Base-by-base conservation (phyloP, 2,888 invertebrate species). In the Epistrophe grossulariae region DNA sequence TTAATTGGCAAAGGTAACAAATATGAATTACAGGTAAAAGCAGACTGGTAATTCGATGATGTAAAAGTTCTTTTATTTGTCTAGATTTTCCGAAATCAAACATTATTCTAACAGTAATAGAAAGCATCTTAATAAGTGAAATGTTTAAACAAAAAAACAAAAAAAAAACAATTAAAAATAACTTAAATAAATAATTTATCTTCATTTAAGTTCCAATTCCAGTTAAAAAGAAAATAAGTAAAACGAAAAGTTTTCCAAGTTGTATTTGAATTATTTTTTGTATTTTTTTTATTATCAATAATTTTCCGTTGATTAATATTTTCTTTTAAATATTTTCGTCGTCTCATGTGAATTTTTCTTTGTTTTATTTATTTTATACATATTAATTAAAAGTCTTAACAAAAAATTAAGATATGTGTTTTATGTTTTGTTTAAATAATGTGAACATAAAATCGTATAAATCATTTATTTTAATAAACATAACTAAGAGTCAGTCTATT, bases 401-500 rank as follows among this genome's bases (percentile, higher is more conserved):
- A 79, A 71, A 79, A 74, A 87, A 72, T 76, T 72, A 83, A 79
- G 73, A 82, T 81, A 74, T 82, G 85, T 77, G 28, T 48, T 64
- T 76, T 83, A 43, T 52, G 38, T 38, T 66, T 62, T 71, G 55
- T 64, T 70, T 74, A 59, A 74, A 62, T 68, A 40, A 48, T 73
- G 8, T 64, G 59, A 81, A 85, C 52, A 71, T 71, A 85, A 73
- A 62, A 79, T 48, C 55, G 48, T 62, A 24, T 24, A 72, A 64
- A 64, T 71, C 59, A 74, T 59, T 38, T 35, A 72, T 71, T 11
- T 80, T 50, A 50, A 82, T 79, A 83, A 87, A 87, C 79, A 76
- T 73, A 87, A 87, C 82, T 76, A 76, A 83, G 60, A 82, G 87
- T 87, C 87, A 87, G 87, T 87, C 87, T 87, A 87, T 82, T 79